Evolutionary conservation across 2,888 invertebrate genomes (phyloP).

Genomic region (Papilio elwesi): DNA sequence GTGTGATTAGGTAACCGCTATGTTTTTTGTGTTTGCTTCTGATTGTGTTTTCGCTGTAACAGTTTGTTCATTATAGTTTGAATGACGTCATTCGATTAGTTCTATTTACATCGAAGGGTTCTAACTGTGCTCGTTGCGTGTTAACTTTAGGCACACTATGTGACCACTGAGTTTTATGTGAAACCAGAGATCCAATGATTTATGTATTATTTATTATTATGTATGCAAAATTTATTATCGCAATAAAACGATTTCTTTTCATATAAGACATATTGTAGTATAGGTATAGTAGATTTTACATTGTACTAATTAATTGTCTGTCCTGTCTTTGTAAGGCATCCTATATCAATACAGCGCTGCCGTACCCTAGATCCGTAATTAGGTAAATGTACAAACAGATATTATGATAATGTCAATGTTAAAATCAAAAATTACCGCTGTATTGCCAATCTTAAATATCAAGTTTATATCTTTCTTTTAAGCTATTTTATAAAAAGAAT

Average conservation of each 20-base stretch:
- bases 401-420: background rate
- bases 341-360: background rate
- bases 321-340: background rate
- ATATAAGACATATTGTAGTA: too few species aligned
- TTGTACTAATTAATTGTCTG: background rate
- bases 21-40: conserved; percentile 13
- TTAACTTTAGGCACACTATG: background rate
- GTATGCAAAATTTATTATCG: background rate
- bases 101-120: background rate
- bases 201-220: too few species aligned
- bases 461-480: background rate
- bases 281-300: too few species aligned
- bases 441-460: background rate
- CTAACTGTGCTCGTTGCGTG: background rate
- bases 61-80: conserved; percentile 9
- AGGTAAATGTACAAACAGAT: background rate
- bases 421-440: background rate
- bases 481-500: background rate
- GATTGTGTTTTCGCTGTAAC: background rate
- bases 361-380: background rate
- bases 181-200: background rate
- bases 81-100: conserved; percentile 12
- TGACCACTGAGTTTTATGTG: background rate
- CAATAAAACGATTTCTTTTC: background rate
- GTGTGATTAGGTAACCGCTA: conserved; percentile 13